Conservation (phyloP, 2,797 vertebrate species). For the Rhodeus uyekii region DNA sequence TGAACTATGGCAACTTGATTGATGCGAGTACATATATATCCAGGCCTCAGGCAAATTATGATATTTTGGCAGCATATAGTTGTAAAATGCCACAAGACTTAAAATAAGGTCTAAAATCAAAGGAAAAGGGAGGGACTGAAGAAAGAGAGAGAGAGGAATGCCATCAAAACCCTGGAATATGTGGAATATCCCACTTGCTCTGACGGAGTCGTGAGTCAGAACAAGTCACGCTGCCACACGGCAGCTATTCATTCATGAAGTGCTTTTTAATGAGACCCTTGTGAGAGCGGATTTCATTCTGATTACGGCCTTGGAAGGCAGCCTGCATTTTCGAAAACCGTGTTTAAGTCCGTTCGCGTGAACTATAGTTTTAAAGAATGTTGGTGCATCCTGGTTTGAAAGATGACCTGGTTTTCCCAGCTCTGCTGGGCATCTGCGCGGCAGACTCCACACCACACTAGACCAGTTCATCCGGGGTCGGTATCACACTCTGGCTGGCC, state of each 20-base stretch:
- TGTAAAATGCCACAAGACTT: slow-evolving; percentile 28
- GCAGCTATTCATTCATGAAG: slow-evolving; percentile 54
- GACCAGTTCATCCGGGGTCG: slow-evolving; percentile 45
- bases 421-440: background rate
- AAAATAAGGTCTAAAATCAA: slow-evolving; percentile 25
- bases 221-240: slow-evolving; percentile 35
- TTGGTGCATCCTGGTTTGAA: slow-evolving; percentile 51
- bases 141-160: slow-evolving; percentile 11
- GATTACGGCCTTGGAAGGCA: slow-evolving; percentile 65
- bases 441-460: background rate
- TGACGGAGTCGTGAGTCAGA: slow-evolving; percentile 35
- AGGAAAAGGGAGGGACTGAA: background rate
- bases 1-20: slow-evolving; percentile 26
- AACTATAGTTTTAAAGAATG: slow-evolving; percentile 62
- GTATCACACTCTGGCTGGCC: slow-evolving; percentile 4
- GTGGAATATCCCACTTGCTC: slow-evolving; percentile 35
- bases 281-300: slow-evolving; percentile 66
- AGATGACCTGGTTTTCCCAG: background rate
- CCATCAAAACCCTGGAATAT: slow-evolving; percentile 26
- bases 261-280: slow-evolving; percentile 69
- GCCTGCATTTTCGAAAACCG: slow-evolving; percentile 63
- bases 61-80: slow-evolving; percentile 25
- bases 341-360: slow-evolving; percentile 44
- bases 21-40: slow-evolving; percentile 26
- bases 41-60: slow-evolving; percentile 25